Evolutionary conservation across 2,888 invertebrate genomes (phyloP).

Genomic region (Oasisia sp.): DNA sequence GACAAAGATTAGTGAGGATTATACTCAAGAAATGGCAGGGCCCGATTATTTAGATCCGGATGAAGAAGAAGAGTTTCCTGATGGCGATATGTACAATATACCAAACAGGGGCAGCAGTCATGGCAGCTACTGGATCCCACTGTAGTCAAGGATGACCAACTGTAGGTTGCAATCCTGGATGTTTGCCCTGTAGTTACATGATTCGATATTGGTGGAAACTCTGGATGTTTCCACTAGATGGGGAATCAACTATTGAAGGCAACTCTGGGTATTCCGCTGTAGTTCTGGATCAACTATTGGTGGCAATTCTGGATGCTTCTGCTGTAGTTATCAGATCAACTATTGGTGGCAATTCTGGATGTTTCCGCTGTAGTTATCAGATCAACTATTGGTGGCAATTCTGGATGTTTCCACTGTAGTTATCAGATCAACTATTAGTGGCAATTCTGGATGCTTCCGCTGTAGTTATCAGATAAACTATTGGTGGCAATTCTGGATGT

Average conservation of each 20-base stretch:
- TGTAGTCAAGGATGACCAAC: neutral
- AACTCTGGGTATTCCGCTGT: neutral
- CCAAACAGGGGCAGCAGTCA: neutral
- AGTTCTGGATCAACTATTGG: neutral
- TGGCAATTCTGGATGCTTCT: neutral
- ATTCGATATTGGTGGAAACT: neutral
- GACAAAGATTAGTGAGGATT: neutral
- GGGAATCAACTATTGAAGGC: neutral
- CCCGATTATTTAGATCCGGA: neutral
- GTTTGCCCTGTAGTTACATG: neutral
- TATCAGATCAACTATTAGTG: too few relatives aligned
- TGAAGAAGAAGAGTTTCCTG: neutral
- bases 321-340: too few relatives aligned
- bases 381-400: too few relatives aligned
- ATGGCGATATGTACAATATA: neutral
- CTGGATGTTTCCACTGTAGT: too few relatives aligned
- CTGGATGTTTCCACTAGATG: neutral
- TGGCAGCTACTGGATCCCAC: neutral
- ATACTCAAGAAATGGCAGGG: neutral
- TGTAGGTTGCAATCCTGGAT: neutral
- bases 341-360: too few relatives aligned
- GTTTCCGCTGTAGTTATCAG: too few relatives aligned
- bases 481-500: too few relatives aligned
- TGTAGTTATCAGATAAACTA: too few relatives aligned
- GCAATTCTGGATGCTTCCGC: too few relatives aligned